A percentile compares a stretch with the other conserved stretches of the same genome.
Conservation (phyloP, 2,888 invertebrate genomes). For the Yponomeuta plumbellus region DNA sequence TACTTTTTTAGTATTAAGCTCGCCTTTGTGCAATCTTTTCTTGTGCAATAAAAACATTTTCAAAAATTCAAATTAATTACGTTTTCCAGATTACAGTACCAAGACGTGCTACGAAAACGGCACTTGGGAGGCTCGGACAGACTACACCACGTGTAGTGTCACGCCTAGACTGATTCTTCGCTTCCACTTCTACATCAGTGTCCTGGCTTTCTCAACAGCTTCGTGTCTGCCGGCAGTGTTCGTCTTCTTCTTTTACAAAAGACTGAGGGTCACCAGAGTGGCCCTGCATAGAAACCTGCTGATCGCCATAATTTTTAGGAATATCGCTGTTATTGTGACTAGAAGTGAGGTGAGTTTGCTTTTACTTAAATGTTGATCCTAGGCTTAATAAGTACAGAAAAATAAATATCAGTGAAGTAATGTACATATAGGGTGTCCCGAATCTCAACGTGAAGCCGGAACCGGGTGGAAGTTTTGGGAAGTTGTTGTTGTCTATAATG, state of each 20-base stretch:
- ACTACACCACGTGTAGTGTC: conserved; percentile 76
- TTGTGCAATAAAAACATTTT: conserved; percentile 17
- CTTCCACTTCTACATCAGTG: conserved; percentile 71
- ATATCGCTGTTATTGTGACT: conserved; percentile 73
- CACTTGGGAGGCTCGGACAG: conserved; percentile 76
- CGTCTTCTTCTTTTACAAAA: conserved; percentile 73
- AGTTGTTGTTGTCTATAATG: too few species aligned
- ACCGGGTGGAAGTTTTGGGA: too few species aligned
- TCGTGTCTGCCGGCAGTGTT: conserved; percentile 75
- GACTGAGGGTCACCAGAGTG: conserved; percentile 71
- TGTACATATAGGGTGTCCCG: too few species aligned
- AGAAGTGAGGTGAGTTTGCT: conserved; percentile 64
- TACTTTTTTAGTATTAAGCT: too few species aligned
- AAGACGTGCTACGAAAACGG: conserved; percentile 73
- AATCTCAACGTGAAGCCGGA: too few species aligned
- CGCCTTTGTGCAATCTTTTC: too few species aligned
- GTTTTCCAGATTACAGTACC: conserved; percentile 69
- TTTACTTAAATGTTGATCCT: too few species aligned
- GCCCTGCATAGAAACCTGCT: conserved; percentile 78
- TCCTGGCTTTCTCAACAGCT: conserved; percentile 68
- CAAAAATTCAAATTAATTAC: neutral
- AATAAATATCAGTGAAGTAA: too few species aligned
- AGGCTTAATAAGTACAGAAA: too few species aligned
- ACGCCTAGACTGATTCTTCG: conserved; percentile 68
- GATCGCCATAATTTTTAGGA: conserved; percentile 75